A percentile compares a stretch with the other conserved stretches of the same genome.
These are phyloP conservation scores for Acrossocheilus fasciatus DNA, from an alignment of 2,797 vertebrate genomes.

Conservation along the genomic window DNA sequence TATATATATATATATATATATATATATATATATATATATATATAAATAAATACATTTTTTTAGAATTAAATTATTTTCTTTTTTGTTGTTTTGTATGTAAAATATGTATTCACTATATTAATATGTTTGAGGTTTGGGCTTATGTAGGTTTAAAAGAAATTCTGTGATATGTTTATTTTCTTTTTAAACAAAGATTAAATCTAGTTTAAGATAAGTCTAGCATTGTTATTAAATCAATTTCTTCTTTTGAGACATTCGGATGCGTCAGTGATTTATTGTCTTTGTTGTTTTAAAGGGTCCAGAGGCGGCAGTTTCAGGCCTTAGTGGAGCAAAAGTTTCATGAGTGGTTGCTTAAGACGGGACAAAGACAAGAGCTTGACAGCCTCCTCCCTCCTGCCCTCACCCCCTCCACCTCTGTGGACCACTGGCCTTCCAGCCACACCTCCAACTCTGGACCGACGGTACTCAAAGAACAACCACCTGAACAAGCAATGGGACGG, in stretches of 20 bases:
- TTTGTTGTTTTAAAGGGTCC: slow-evolving; percentile 79
- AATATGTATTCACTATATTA: too few species aligned
- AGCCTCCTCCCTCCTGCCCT: slow-evolving; percentile 82
- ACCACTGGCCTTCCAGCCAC: slow-evolving; percentile 60
- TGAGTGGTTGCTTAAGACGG: slow-evolving; percentile 89
- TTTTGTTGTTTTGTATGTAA: too few species aligned
- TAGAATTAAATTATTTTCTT: too few species aligned
- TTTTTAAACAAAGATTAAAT: background rate
- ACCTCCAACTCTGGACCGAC: slow-evolving; percentile 24
- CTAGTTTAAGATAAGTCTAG: background rate
- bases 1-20: too few species aligned
- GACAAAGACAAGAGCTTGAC: slow-evolving; percentile 90
- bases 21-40: too few species aligned
- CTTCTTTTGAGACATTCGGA: background rate
- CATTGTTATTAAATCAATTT: background rate
- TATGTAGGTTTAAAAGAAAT: too few species aligned
- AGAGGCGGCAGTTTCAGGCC: slow-evolving; percentile 87
- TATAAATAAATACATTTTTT: background rate
- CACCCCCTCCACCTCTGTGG: slow-evolving; percentile 60
- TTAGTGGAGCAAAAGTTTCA: slow-evolving; percentile 92
- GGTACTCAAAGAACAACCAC: slow-evolving; percentile 37
- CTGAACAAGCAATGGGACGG: slow-evolving; percentile 50
- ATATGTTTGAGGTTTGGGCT: too few species aligned
- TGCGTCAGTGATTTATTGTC: background rate
- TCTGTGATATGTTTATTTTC: too few species aligned